Conservation (phyloP, 1,140 invertebrate species). For the Eciton burchellii region DNA sequence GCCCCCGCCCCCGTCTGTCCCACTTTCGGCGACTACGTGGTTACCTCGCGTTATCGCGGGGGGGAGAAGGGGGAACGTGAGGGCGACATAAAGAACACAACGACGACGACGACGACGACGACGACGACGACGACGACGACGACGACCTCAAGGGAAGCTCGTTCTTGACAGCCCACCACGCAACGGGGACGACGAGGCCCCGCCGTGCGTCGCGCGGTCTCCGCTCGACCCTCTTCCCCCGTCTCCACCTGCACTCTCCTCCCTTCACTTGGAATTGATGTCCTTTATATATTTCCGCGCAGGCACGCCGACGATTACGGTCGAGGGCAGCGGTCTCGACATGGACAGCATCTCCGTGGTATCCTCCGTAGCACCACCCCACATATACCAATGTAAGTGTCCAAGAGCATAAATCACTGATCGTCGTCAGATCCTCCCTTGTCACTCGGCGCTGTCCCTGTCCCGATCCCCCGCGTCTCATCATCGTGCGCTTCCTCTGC, state of each 20-base stretch:
- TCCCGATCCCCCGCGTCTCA: neutral
- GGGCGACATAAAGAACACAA: slow-evolving; percentile 66
- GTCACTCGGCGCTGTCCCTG: slow-evolving; percentile 24
- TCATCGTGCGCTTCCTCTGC: slow-evolving; percentile 1
- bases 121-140: too few species aligned
- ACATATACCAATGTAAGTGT: slow-evolving; percentile 93
- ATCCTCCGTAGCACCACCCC: slow-evolving; percentile 90
- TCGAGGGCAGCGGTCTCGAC: slow-evolving; percentile 89
- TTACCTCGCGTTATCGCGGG: neutral
- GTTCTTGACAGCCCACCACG: slow-evolving; percentile 41
- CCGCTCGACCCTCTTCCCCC: neutral
- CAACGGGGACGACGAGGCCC: neutral
- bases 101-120: neutral
- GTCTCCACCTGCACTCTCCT: slow-evolving; percentile 8
- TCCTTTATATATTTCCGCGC: slow-evolving; percentile 81
- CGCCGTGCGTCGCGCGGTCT: neutral
- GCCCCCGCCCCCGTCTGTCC: neutral
- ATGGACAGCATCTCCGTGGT: slow-evolving; percentile 91
- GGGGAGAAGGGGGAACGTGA: too few species aligned
- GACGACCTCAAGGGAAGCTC: slow-evolving; percentile 42
- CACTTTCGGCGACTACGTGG: slow-evolving; percentile 4
- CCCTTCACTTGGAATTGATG: slow-evolving; percentile 37
- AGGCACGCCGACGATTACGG: slow-evolving; percentile 89
- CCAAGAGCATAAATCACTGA: slow-evolving; percentile 75
- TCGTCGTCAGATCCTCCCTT: slow-evolving; percentile 51